Percentiles rank a stretch among this genome's conserved stretches.
phyloP scores from a whole-genome alignment of 2,888 invertebrate genomes.

The Phrixothrix hirtus region DNA sequence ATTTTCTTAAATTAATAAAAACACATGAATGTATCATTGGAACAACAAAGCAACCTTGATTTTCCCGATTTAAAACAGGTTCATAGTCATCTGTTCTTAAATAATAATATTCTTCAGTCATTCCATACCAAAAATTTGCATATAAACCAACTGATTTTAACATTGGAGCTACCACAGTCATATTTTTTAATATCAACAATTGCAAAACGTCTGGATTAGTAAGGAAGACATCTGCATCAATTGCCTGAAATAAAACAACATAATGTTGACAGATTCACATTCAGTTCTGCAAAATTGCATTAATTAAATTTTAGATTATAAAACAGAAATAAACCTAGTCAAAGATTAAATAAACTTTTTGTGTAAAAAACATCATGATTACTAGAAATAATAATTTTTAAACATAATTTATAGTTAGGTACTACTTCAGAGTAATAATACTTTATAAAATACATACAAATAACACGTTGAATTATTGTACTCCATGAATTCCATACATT shows the following conservation, averaged over 20 bases:
- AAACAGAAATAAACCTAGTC: too few species aligned
- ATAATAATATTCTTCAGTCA: conserved; percentile 84
- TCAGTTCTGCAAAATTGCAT: too few species aligned
- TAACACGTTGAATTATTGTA: too few species aligned
- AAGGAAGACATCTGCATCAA: conserved; percentile 85
- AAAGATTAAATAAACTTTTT: too few species aligned
- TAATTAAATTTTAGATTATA: too few species aligned
- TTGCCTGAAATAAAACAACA: conserved; percentile 67
- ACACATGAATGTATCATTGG: conserved; percentile 93
- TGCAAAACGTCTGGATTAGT: conserved; percentile 68
- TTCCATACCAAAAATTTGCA: conserved; percentile 96
- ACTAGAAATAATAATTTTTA: too few species aligned
- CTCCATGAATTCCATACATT: too few species aligned
- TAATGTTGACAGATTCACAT: too few species aligned
- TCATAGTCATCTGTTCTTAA: conserved; percentile 82
- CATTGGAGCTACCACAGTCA: conserved; percentile 81
- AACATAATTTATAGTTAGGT: too few species aligned
- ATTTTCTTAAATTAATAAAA: conserved; percentile 70
- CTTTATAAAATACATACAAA: too few species aligned
- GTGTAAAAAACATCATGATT: too few species aligned
- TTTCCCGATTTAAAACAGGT: conserved; percentile 70
- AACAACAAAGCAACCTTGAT: conserved; percentile 77
- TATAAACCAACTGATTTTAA: conserved; percentile 83
- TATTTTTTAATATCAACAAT: conserved; percentile 64
- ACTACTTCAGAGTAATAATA: too few species aligned